These are phyloP conservation scores for Lonchura striata DNA, from an alignment of 2,113 vertebrate genomes.

Conservation along the genomic window DNA sequence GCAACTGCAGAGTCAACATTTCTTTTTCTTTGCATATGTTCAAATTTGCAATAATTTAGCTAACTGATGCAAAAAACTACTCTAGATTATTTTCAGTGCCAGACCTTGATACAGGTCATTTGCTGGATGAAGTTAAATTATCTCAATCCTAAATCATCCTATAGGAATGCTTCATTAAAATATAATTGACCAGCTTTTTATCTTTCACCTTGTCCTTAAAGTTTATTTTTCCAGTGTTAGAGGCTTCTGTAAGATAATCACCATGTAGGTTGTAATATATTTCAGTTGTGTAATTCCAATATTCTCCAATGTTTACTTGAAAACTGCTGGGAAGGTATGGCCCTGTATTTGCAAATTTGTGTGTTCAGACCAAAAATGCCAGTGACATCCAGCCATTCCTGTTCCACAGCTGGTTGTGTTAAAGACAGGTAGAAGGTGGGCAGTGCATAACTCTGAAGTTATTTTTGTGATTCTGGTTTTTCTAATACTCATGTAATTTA, in stretches of 20 bases:
- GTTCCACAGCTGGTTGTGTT: neutral
- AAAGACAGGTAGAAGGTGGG: neutral
- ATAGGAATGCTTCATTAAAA: neutral
- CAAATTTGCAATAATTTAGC: neutral
- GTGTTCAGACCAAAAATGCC: neutral
- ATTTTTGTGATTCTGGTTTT: neutral
- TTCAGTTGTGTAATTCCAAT: neutral
- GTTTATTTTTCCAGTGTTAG: neutral
- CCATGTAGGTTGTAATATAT: neutral
- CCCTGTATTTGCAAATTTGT: neutral
- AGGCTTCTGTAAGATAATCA: neutral
- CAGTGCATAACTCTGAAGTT: neutral
- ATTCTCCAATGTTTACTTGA: neutral
- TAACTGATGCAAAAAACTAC: neutral
- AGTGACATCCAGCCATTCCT: neutral
- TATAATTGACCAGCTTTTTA: neutral
- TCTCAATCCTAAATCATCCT: neutral
- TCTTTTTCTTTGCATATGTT: neutral
- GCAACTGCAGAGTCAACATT: neutral
- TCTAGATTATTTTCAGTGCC: neutral
- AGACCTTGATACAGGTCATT: neutral
- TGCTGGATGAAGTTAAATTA: neutral
- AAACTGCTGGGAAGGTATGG: neutral
- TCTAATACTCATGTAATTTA: neutral
- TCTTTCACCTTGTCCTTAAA: neutral